phyloP scores from a whole-genome alignment of 2,113 vertebrate species.

The Heteronetta atricapilla region DNA sequence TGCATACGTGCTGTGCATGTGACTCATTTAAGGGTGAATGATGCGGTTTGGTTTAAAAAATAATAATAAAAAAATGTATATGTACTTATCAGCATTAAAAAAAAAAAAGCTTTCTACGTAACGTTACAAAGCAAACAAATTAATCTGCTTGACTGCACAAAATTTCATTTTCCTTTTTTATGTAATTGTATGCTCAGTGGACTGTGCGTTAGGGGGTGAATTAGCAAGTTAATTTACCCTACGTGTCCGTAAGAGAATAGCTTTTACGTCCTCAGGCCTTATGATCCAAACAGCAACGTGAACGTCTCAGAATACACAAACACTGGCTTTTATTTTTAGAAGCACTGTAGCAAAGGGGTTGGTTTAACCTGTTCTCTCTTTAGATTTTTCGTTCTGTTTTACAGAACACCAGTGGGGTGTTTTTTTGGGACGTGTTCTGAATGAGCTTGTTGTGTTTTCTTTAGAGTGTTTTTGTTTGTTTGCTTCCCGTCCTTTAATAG shows the following conservation, averaged over 20 bases:
- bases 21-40: conserved; percentile 37
- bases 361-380: neutral
- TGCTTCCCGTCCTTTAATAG: neutral
- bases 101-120: neutral
- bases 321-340: neutral
- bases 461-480: neutral
- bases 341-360: neutral
- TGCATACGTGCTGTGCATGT: conserved; percentile 39
- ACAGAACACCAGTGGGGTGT: neutral
- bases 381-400: neutral
- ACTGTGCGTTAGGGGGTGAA: conserved; percentile 9
- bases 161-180: conserved; percentile 9
- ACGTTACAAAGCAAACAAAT: neutral
- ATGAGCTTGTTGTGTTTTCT: neutral
- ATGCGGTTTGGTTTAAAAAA: neutral
- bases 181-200: conserved; percentile 18
- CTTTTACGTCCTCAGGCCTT: neutral
- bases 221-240: conserved; percentile 51
- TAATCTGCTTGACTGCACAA: neutral
- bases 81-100: neutral
- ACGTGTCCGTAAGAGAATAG: neutral
- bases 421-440: neutral
- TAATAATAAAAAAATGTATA: neutral
- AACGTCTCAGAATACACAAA: neutral
- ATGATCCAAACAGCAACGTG: neutral